Conservation (phyloP, 64 coral and sea anemone species). For the Pachyseris speciosa region DNA sequence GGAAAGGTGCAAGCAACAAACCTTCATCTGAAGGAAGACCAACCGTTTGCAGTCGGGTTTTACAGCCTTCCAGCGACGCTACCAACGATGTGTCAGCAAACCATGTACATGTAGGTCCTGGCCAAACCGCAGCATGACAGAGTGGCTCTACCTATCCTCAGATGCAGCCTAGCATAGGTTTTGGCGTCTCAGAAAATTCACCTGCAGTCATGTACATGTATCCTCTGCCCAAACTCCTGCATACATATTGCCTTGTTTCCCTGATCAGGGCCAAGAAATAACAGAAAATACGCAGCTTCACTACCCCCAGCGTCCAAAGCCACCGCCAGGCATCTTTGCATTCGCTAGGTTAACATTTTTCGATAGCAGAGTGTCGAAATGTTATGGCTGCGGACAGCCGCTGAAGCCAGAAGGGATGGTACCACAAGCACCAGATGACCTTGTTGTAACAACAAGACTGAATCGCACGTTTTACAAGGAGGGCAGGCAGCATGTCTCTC, state of each 20-base stretch:
- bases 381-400: constrained; percentile 10
- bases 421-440: constrained; percentile 4
- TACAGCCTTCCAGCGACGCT: constrained; percentile 2
- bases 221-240: neutral
- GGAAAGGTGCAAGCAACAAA: constrained; percentile 58
- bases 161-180: no score
- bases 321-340: constrained; percentile 12
- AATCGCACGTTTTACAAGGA: constrained; percentile 7
- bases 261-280: neutral
- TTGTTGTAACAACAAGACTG: constrained; percentile 10
- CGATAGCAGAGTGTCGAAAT: neutral
- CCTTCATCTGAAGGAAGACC: constrained; percentile 27
- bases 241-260: neutral
- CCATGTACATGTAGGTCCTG: neutral
- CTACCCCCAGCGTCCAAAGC: constrained; percentile 9
- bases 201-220: neutral
- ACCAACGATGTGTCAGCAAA: neutral
- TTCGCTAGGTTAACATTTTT: constrained; percentile 7
- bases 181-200: neutral
- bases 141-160: no score
- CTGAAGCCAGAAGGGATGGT: neutral
- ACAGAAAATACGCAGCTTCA: neutral
- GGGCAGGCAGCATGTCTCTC: neutral
- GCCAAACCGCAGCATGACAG: no score
- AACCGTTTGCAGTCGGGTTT: constrained; percentile 38